Base-by-base conservation (phyloP, 2,888 invertebrate species). In the Lepidonotus clava region DNA sequence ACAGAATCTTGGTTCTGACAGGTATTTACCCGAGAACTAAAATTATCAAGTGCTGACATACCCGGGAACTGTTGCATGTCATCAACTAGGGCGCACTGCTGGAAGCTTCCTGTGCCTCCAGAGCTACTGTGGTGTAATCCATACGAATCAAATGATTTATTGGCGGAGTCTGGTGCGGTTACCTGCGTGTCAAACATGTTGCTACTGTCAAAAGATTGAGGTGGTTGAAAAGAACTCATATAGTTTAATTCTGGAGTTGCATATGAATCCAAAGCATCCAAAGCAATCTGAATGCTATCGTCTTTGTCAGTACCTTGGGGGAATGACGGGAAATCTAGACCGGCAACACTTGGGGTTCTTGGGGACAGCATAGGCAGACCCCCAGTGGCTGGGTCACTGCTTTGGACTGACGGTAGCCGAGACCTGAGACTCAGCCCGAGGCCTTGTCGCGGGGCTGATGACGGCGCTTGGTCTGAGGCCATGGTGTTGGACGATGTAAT, bases 241-340 rank as follows among this genome's bases (percentile, higher is more conserved):
- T 76, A 36, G 21, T 21, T 24, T 24, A 76, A 38, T n/a, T 76
- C 38, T 1, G 38, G 76, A 28, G 36, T 86, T 11, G 83, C 87
- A 53, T 87, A 87, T 6, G 86, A 84, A 40, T 86, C 86, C 18
- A 87, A 77, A 8, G 87, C 87, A 24, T 83, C 84, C 40, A 87
- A 24, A 8, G 87, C 87, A 14, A 46, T n/a, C 51, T 84, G 71
- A 36, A 83, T 56, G 36, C 51, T 66, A 18, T 76, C 76, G 1
- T 86, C 53, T 38, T 38, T 40, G 4, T n/a, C 28, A 40, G 21
- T 18, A 24, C 36, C 51, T 32, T 51, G 76, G 5, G 34, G 51
- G 41, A 76, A 38, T 34, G 83, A 40, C 21, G 83, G 83, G 66
- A 83, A 87, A 1, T 86, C 85, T 24, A 53, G 18, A 14, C 76